These are phyloP conservation scores for Mythimna ferrago DNA, from an alignment of 2,888 invertebrate species.

Conservation along the genomic window DNA sequence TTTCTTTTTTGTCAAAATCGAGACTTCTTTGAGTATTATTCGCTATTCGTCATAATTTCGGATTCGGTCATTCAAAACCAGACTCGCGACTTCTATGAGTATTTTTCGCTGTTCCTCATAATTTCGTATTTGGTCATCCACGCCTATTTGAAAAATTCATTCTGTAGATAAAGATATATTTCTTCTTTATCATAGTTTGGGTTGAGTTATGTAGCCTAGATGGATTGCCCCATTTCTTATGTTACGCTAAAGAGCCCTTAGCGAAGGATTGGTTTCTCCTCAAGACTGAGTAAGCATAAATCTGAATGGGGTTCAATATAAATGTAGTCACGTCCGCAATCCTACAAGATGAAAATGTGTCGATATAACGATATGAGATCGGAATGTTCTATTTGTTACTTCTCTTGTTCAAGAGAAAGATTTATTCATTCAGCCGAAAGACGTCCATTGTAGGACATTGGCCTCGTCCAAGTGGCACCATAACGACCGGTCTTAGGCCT, in stretches of 20 bases:
- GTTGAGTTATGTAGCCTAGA: conserved; percentile 3
- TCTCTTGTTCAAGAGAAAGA: conserved; percentile 8
- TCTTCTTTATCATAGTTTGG: conserved; percentile 6
- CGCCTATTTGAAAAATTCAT: too few relatives aligned
- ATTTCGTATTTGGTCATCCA: too few relatives aligned
- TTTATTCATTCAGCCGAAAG: not conserved
- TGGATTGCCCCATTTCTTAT: conserved; percentile 27
- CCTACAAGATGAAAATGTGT: conserved; percentile 22
- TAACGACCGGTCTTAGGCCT: too few relatives aligned
- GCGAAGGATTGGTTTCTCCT: conserved; percentile 14
- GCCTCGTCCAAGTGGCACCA: too few relatives aligned
- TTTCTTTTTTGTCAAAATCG: too few relatives aligned
- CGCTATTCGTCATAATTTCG: too few relatives aligned
- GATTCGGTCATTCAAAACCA: too few relatives aligned
- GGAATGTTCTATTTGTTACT: conserved; percentile 12
- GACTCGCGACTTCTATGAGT: too few relatives aligned
- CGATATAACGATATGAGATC: conserved; percentile 5
- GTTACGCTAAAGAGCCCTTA: conserved; percentile 20
- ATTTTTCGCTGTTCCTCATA: too few relatives aligned
- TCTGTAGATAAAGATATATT: not conserved
- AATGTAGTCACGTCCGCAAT: conserved; percentile 18
- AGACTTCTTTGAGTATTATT: too few relatives aligned
- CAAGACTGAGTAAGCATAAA: conserved; percentile 20
- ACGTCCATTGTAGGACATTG: too few relatives aligned
- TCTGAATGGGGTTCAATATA: conserved; percentile 26